Evolutionary conservation across 1,140 invertebrate genomes (phyloP), one percentile per base, ranked within the genome.

Genomic region (Pseudomyrmex pallidus): DNA sequence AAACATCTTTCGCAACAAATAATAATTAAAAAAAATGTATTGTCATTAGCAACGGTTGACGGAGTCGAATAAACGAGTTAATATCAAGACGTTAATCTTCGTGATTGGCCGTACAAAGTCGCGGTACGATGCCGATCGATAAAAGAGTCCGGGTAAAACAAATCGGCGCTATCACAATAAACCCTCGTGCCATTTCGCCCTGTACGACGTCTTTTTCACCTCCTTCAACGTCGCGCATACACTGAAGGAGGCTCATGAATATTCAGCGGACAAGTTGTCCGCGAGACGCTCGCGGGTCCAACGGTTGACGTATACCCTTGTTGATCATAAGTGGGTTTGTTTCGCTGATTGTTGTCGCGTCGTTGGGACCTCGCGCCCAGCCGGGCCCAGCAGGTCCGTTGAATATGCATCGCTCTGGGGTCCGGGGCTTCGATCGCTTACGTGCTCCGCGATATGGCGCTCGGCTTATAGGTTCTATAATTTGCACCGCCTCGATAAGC

Each of bases 311-410:
- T 92, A 92, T 89, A 90, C 86, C 85, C 91, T 92, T 92, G 91
- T 92, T 92, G 91, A 92, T 92, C 92, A 92, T 91, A 92, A 93
- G 90, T 92, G 91, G 89, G 90, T 93, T 92, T 93, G 92, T 93
- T 93, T 91, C 87, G 87, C 91, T 91, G 91, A 93, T 93, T 93
- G 92, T 93, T 92, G 91, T 93, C 90, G 91, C 86, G 70, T 88
- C 86, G 82, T 9, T 61, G 20, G 57, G 22, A 17, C 57, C 77
- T 50, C 35, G 62, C 20, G 68, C 56, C 4, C 4, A 35, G 68
- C 48, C 59, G 82, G 80, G 67, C 80, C 83, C 77, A 85, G 84
- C 83, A 85, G 86, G 74, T 82, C 83, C 86, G 57, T 89, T 91
- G 90, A 91, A 91, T 91, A 91, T 91, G 90, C 90, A 91, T 86